A percentile compares a stretch with the other conserved stretches of the same genome.
Conservation (phyloP, 2,797 vertebrate species). For the Lerista edwardsae region DNA sequence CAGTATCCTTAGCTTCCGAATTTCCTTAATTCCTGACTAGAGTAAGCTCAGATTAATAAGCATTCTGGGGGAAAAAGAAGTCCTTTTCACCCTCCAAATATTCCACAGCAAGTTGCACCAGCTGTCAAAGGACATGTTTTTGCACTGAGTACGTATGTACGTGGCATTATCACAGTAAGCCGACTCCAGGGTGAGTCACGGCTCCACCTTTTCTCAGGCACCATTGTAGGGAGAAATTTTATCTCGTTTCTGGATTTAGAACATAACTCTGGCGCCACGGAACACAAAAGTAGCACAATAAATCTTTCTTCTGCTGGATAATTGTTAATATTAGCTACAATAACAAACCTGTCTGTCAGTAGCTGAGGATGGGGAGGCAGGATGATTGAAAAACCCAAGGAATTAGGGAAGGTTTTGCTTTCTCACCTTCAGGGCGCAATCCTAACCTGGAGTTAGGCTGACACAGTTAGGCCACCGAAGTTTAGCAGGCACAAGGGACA, state of each 20-base stretch:
- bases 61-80: background rate
- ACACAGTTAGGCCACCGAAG: too few relatives aligned
- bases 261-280: constrained; percentile 38
- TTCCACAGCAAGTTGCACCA: constrained; percentile 33
- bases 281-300: constrained; percentile 45
- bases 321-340: constrained; percentile 47
- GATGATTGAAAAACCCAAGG: background rate
- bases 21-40: constrained; percentile 1
- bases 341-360: constrained; percentile 30
- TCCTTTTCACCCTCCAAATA: constrained; percentile 4
- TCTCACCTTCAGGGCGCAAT: constrained; percentile 18
- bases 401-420: constrained; percentile 11
- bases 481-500: too few relatives aligned
- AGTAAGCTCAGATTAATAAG: constrained; percentile 21
- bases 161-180: constrained; percentile 40
- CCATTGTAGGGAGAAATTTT: constrained; percentile 24
- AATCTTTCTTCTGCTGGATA: constrained; percentile 41
- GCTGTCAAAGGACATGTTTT: constrained; percentile 35
- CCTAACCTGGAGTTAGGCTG: too few relatives aligned
- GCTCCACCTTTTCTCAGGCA: background rate
- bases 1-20: constrained; percentile 7
- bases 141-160: constrained; percentile 23
- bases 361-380: background rate
- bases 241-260: constrained; percentile 39
- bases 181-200: constrained; percentile 30